Base-by-base conservation (phyloP, 2,797 vertebrate genomes). In the Coreius guichenoti region DNA sequence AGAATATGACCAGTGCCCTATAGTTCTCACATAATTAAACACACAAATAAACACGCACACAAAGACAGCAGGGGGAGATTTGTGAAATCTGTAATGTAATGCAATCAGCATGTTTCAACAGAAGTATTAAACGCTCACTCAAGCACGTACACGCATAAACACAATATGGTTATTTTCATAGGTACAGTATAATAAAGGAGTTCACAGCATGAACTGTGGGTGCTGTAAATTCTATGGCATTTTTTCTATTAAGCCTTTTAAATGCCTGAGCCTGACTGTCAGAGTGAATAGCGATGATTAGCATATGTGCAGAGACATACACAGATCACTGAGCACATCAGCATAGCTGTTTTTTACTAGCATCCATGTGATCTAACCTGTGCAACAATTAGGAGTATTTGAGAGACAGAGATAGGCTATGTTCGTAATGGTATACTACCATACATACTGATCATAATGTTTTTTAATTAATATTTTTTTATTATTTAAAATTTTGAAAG, bases 341-440 rank as follows among this genome's bases (percentile, higher is more conserved):
- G 17, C 81, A 92, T 88, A 86, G 86, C 92, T 65, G 91, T 76
- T 92, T 76, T 91, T 93, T 94, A 80, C 89, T 91, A 92, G 81
- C 33, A 67, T 54, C 7, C n/a, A 9, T 68, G 29, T n/a, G 63
- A 76, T 83, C 23, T 54, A 31, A 51, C 45, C 63, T 68, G 39
- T n/a, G 45, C 9, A 68, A 29, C 33, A 63, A 61, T 36, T 56
- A 26, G 14, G 5, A 51, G 8, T 16, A 70, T 58, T 39, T 70
- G 16, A 83, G 26, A 74, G 56, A 63, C 19, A 33, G 29, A 49
- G 17, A 51, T 5, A 47, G 58, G 3, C 43, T 83, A 33, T 83
- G 36, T 81, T 43, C 23, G 23, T 2, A 43, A 51, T 14, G 0
- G 8, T 14, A 16, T 14, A 16, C 36, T 16, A 47, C 13, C 47